Base-by-base conservation (phyloP, 2,888 invertebrate species). In the Ethmia dodecea region DNA sequence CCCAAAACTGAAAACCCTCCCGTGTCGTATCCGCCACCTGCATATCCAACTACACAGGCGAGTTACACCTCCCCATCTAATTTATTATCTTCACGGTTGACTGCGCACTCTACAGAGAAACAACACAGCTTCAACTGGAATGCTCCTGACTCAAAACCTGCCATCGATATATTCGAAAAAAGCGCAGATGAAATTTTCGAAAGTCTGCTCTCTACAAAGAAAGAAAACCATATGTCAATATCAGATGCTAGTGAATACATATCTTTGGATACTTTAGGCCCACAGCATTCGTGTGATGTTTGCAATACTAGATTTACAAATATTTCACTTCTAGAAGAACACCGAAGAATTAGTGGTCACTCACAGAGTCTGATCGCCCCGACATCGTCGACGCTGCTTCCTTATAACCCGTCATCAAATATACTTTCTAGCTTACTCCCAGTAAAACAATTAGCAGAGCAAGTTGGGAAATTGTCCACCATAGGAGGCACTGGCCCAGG, bases 261-360 rank as follows among this genome's bases (percentile, higher is more conserved):
- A 43, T 90, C 91, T 0, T 66, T 91, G 41, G 91, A 91, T 40
- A 88, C 87, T 15, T 67, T 90, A 45, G 90, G 89, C 1, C 88
- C 89, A 1, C 88, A 89, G 33, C 88, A 84, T 39, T 87, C 88
- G 0, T 90, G 90, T 55, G 88, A 89, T 5, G 77, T 89, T 1
- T 90, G 90, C 56, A 89, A 89, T 45, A 89, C 89, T 16, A 86
- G 89, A 40, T 89, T 89, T 58, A 88, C 88, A 10, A 87, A 87
- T 42, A 68, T 87, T 27, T 69, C 84, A 0, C 67, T 88, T 16
- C 52, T 89, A 22, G 89, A 89, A 25, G 86, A 88, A 6, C 89
- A 89, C 44, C 80, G 65, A 47, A 74, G 86, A 31, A 73, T 80
- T 49, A 87, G 86, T 3, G 89, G 89, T 1, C 90, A 90, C 57